A percentile compares a stretch with the other conserved stretches of the same genome.
phyloP scores from a whole-genome alignment of 2,888 invertebrate genomes.

The Lydus trimaculatus region DNA sequence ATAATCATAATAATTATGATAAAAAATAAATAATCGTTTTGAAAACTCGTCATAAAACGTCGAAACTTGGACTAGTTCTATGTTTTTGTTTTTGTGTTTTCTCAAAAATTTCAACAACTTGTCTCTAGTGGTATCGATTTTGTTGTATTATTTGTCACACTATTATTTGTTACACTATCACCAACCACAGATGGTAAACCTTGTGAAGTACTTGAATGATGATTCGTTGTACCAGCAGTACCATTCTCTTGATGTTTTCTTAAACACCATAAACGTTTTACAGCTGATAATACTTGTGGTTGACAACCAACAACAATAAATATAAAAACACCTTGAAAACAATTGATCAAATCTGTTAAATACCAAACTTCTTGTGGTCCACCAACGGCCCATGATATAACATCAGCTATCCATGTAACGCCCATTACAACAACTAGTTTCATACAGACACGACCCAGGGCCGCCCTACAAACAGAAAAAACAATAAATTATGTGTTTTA shows the following conservation, averaged over 20 bases:
- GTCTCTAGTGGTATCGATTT: constrained; percentile 64
- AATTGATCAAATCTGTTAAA: constrained; percentile 84
- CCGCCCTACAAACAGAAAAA: constrained; percentile 67
- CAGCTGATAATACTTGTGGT: constrained; percentile 78
- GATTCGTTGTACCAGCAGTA: constrained; percentile 69
- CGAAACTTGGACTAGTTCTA: constrained; percentile 26
- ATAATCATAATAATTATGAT: constrained; percentile 14
- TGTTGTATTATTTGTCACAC: constrained; percentile 70
- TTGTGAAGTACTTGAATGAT: constrained; percentile 79
- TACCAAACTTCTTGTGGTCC: constrained; percentile 85
- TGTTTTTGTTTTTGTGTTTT: constrained; percentile 6
- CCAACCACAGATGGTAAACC: constrained; percentile 84
- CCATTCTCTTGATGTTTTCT: constrained; percentile 61
- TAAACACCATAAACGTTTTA: constrained; percentile 70
- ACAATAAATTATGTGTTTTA: neutral
- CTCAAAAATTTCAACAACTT: constrained; percentile 59
- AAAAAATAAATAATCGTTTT: constrained; percentile 14
- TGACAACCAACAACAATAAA: constrained; percentile 90
- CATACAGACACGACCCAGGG: constrained; percentile 83
- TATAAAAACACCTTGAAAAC: constrained; percentile 86
- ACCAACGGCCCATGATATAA: constrained; percentile 83
- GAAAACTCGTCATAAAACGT: constrained; percentile 24
- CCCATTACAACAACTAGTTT: constrained; percentile 87
- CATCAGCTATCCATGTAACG: constrained; percentile 81
- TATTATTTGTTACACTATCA: constrained; percentile 73